Conservation (phyloP, 2,113 vertebrate species). For the Anser cygnoides region DNA sequence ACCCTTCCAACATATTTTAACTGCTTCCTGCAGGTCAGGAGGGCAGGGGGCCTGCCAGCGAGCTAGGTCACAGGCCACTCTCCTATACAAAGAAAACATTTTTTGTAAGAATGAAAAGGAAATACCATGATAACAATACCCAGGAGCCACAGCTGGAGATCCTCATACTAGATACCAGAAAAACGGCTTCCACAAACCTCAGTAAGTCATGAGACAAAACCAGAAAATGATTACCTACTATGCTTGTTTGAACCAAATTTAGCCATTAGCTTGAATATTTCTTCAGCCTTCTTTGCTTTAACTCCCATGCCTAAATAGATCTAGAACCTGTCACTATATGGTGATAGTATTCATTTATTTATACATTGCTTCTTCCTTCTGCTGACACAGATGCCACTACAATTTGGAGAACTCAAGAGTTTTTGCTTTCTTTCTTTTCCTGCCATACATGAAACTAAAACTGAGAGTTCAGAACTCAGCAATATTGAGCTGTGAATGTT, state of each 20-base stretch:
- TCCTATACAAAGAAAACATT: background rate
- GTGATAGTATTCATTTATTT: constrained; percentile 1
- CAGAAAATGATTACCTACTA: background rate
- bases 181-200: background rate
- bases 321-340: background rate
- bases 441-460: background rate
- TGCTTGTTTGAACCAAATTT: background rate
- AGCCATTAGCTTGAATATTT: background rate
- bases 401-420: background rate
- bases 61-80: background rate
- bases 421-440: background rate
- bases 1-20: background rate
- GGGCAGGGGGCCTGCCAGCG: background rate
- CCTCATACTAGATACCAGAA: background rate
- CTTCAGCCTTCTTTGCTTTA: background rate
- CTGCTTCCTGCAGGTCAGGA: background rate
- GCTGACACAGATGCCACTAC: constrained; percentile 1
- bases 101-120: background rate
- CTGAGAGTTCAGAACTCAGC: background rate
- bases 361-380: background rate
- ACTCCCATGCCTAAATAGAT: background rate
- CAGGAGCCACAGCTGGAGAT: background rate
- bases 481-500: background rate
- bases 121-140: background rate
- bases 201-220: background rate